These are phyloP conservation scores for Tenthredo mesomela DNA, from an alignment of 2,888 invertebrate genomes.

Conservation along the genomic window DNA sequence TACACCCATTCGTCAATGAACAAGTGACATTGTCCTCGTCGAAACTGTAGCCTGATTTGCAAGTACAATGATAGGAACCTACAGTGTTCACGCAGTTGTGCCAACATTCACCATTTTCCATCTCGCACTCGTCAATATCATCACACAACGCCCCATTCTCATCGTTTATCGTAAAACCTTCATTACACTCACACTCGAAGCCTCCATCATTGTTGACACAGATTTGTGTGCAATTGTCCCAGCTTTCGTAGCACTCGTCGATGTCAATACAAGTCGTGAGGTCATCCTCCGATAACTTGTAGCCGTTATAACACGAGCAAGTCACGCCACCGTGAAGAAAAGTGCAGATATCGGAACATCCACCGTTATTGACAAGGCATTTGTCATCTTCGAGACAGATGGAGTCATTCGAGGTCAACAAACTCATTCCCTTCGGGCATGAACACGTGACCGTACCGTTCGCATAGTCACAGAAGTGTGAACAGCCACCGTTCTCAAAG, in stretches of 20 bases:
- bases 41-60: conserved; percentile 75
- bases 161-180: conserved; percentile 66
- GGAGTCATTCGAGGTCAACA: conserved; percentile 66
- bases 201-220: conserved; percentile 77
- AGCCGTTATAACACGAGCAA: conserved; percentile 81
- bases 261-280: conserved; percentile 75
- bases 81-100: conserved; percentile 77
- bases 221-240: conserved; percentile 76
- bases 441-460: conserved; percentile 79
- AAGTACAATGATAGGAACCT: conserved; percentile 78
- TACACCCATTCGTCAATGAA: conserved; percentile 69
- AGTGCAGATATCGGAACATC: conserved; percentile 78
- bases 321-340: conserved; percentile 66
- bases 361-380: conserved; percentile 76
- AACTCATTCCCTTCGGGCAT: conserved; percentile 76
- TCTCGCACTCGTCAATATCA: conserved; percentile 77
- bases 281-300: conserved; percentile 74
- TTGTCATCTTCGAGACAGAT: conserved; percentile 80
- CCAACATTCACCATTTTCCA: conserved; percentile 80
- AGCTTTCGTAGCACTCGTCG: conserved; percentile 74
- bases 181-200: conserved; percentile 69
- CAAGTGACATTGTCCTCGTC: conserved; percentile 67
- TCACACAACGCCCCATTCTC: conserved; percentile 76
- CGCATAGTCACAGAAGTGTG: conserved; percentile 80
- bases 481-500: conserved; percentile 79